Conservation (phyloP, 2,888 invertebrate genomes). For the Orthosia gothica region DNA sequence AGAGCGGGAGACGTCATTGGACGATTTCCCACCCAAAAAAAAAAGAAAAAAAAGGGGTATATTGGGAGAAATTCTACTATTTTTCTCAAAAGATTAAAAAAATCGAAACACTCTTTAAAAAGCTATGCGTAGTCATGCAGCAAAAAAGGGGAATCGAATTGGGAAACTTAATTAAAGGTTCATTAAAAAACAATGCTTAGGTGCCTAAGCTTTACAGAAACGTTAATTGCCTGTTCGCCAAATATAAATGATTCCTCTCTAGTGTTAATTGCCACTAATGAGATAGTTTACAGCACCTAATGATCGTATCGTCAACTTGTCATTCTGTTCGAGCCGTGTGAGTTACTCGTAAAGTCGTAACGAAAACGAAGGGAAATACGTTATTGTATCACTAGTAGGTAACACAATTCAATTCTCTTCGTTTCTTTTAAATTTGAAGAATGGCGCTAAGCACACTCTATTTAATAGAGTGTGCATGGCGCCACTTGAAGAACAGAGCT, state of each 20-base stretch:
- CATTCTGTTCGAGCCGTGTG: constrained; percentile 9
- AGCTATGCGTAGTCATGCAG: too few species aligned
- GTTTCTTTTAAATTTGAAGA: too few species aligned
- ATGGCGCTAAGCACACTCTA: too few species aligned
- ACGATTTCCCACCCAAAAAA: too few species aligned
- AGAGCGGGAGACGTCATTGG: too few species aligned
- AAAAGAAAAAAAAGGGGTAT: too few species aligned
- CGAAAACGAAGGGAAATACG: constrained; percentile 31
- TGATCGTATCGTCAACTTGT: constrained; percentile 31
- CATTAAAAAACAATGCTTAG: too few species aligned
- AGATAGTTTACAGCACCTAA: constrained; percentile 23
- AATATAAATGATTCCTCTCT: constrained; percentile 4
- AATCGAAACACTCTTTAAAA: too few species aligned
- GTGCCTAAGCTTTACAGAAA: background rate
- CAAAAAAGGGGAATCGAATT: too few species aligned
- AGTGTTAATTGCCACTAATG: constrained; percentile 9
- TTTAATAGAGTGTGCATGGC: background rate
- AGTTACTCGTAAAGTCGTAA: constrained; percentile 27
- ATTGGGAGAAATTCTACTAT: too few species aligned
- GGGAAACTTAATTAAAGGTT: too few species aligned
- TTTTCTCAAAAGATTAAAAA: too few species aligned
- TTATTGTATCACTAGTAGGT: constrained; percentile 16
- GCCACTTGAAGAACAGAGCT: background rate
- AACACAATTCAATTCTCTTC: background rate
- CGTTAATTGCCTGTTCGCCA: background rate